Evolutionary conservation across 2,888 invertebrate genomes (phyloP).

Genomic region (Coenonympha arcania): DNA sequence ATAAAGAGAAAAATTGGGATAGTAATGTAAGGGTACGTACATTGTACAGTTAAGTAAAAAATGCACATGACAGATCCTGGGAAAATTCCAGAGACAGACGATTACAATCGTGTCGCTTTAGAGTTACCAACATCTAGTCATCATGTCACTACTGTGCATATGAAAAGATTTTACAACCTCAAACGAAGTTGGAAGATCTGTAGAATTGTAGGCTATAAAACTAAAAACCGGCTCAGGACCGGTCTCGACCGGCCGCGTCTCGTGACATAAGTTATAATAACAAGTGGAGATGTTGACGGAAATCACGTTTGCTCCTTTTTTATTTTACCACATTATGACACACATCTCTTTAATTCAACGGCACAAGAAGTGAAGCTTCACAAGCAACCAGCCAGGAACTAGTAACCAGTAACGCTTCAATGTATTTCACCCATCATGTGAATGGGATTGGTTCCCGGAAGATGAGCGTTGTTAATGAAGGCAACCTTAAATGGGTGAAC

Average conservation of each 20-base stretch:
- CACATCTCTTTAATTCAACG: constrained; percentile 13
- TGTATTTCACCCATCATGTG: background rate
- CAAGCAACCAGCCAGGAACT: constrained; percentile 7
- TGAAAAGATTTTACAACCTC: background rate
- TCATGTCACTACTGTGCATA: too few relatives aligned
- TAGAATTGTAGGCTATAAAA: constrained; percentile 40
- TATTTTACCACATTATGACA: constrained; percentile 12
- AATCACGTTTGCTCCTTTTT: constrained; percentile 33
- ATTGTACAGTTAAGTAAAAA: too few relatives aligned
- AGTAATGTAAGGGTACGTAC: too few relatives aligned
- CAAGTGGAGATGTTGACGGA: constrained; percentile 44
- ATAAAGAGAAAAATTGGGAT: too few relatives aligned
- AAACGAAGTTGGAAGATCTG: background rate
- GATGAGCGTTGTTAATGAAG: background rate
- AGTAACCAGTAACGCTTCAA: background rate
- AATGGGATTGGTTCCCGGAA: background rate
- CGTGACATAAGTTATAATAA: constrained; percentile 23
- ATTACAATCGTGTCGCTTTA: too few relatives aligned
- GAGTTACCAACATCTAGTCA: too few relatives aligned
- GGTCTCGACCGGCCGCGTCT: constrained; percentile 25
- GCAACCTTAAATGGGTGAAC: background rate
- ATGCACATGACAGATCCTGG: too few relatives aligned
- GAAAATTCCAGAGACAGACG: too few relatives aligned
- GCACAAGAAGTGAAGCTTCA: constrained; percentile 14
- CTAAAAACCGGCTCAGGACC: constrained; percentile 44